Evolutionary conservation across 1,140 invertebrate species (phyloP).

Genomic region (Melipona quadrifasciata): DNA sequence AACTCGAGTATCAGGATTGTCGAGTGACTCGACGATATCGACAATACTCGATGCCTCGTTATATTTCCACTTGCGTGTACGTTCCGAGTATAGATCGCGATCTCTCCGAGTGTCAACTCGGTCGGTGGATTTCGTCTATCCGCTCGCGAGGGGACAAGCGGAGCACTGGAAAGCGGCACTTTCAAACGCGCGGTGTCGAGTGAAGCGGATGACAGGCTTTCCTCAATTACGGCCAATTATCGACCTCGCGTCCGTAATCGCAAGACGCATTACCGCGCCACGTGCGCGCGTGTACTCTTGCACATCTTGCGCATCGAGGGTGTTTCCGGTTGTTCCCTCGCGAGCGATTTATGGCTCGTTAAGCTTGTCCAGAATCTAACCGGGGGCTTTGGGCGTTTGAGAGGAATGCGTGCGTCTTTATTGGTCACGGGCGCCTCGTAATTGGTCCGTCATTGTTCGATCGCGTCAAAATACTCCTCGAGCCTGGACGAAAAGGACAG

Average conservation of each 20-base stretch:
- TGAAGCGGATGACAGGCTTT: background rate
- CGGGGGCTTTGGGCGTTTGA: slow-evolving; percentile 17
- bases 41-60: background rate
- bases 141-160: background rate
- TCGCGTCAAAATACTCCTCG: slow-evolving; percentile 66
- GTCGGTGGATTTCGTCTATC: too few relatives aligned
- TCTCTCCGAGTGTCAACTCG: background rate
- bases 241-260: slow-evolving; percentile 17
- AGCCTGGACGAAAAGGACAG: slow-evolving; percentile 24
- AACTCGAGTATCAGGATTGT: too few relatives aligned
- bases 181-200: background rate
- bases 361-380: slow-evolving; percentile 17
- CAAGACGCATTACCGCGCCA: background rate
- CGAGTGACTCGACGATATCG: too few relatives aligned
- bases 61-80: background rate
- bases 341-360: slow-evolving; percentile 66
- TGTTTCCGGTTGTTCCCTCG: slow-evolving; percentile 1
- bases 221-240: slow-evolving; percentile 41
- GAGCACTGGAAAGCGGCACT: background rate
- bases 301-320: background rate
- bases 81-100: background rate
- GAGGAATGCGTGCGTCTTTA: slow-evolving; percentile 53
- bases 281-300: background rate
- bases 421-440: slow-evolving; percentile 56
- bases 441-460: slow-evolving; percentile 68